Evolutionary conservation across 2,888 invertebrate species (phyloP), one percentile per base, ranked within the genome.

Genomic region (Cetonia aurata): DNA sequence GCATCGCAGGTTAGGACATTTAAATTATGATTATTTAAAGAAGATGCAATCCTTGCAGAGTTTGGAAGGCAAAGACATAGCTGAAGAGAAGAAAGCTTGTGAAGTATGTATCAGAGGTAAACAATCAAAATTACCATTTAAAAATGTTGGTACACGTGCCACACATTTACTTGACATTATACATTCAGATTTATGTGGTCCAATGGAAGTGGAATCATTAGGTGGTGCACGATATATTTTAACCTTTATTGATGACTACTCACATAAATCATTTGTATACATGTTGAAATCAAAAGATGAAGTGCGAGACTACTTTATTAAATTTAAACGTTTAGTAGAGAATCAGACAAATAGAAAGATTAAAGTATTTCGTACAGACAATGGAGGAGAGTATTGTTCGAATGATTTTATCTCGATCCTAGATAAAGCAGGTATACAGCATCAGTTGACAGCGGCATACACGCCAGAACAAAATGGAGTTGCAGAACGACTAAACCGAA

Each of bases 391-490:
- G 69, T 81, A 77, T 73, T 15, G 73, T 4, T 80, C 79, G 69
- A 71, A 72, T 52, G 71, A 76, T 15, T 48, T 80, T 0, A 48
- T 67, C 52, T 68, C 76, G 12, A 19, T 79, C 19, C 76, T 76
- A 31, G n/a, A 59, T 10, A 71, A 65, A 52, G 19, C 59, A 25
- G 80, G 80, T 8, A 80, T 81, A 6, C 68, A 41, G 41, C 80
- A 81, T 65, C 78, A 81, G 73, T n/a, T n/a, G n/a, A n/a, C n/a
- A n/a, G n/a, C n/a, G n/a, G n/a, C n/a, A n/a, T n/a, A n/a, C n/a
- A 81, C 80, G 8, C 81, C 83, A 4, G 77, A 82, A 74, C 81
- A 83, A 74, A 84, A 84, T 74, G 82, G 82, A 3, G 71, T 74
- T 59, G 78, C 79, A 0, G 82, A 82, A 67, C 73, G 81, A 12